Conservation (phyloP, 2,888 invertebrate genomes). For the Hedychridium roseum region DNA sequence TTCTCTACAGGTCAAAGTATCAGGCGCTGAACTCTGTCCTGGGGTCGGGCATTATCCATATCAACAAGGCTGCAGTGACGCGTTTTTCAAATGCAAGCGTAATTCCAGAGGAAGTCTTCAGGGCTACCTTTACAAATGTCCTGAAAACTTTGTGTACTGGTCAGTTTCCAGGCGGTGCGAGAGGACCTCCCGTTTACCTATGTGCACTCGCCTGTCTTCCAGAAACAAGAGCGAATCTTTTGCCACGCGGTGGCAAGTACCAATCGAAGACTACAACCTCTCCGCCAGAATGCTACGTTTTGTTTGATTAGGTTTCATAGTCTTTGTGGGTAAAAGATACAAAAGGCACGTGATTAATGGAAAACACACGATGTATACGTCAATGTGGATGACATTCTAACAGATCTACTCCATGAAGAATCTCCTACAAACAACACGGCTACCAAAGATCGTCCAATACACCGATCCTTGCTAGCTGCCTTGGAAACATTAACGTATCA, state of each 20-base stretch:
- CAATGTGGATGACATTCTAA: too few relatives aligned
- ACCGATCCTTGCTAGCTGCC: conserved; percentile 34
- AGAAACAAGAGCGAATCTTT: conserved; percentile 40
- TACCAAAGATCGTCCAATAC: conserved; percentile 26
- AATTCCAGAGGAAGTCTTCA: conserved; percentile 66
- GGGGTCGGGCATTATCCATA: conserved; percentile 75
- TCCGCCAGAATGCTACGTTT: conserved; percentile 46
- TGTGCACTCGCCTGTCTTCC: conserved; percentile 64
- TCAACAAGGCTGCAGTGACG: conserved; percentile 74
- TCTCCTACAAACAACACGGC: conserved; percentile 37
- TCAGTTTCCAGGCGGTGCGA: conserved; percentile 81
- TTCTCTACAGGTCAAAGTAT: conserved; percentile 72
- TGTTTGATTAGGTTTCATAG: conserved; percentile 16
- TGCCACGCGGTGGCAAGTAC: conserved; percentile 51
- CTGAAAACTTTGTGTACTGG: conserved; percentile 80
- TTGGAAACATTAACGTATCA: conserved; percentile 18
- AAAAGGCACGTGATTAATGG: background rate
- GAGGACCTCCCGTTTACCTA: conserved; percentile 68
- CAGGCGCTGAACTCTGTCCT: conserved; percentile 70
- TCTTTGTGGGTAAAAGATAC: background rate
- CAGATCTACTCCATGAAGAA: conserved; percentile 1
- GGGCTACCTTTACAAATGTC: conserved; percentile 80
- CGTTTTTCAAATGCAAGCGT: conserved; percentile 76
- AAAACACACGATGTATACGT: too few relatives aligned
- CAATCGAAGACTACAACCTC: conserved; percentile 46